These are phyloP conservation scores for Zaprionus africanus DNA, from an alignment of 1,140 invertebrate species.

Conservation along the genomic window DNA sequence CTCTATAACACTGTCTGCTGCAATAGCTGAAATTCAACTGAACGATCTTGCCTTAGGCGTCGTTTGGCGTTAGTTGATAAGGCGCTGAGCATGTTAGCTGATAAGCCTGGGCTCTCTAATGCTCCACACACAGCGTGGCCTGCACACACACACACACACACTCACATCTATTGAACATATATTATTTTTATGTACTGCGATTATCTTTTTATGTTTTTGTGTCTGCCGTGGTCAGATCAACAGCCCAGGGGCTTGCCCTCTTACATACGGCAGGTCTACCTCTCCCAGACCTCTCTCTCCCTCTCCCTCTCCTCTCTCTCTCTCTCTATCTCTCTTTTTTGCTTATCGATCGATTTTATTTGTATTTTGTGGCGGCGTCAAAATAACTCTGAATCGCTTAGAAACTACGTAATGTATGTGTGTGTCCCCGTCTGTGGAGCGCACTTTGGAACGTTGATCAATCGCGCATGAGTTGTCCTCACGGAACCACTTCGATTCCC, in stretches of 20 bases:
- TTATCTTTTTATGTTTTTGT: slow-evolving; percentile 16
- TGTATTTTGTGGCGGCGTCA: slow-evolving; percentile 54
- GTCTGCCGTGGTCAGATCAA: slow-evolving; percentile 17
- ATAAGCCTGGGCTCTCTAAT: slow-evolving; percentile 55
- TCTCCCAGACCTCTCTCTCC: not conserved
- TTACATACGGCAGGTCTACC: not conserved
- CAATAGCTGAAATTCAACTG: slow-evolving; percentile 52
- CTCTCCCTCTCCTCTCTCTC: not conserved
- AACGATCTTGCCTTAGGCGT: slow-evolving; percentile 13
- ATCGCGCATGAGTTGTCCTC: slow-evolving; percentile 41
- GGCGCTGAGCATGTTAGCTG: slow-evolving; percentile 17
- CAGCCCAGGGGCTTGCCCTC: slow-evolving; percentile 8
- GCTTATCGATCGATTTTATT: slow-evolving; percentile 71
- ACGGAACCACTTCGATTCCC: not conserved
- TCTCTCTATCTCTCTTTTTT: slow-evolving; percentile 3
- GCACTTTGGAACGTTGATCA: slow-evolving; percentile 58
- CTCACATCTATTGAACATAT: not conserved
- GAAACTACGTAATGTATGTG: slow-evolving; percentile 73
- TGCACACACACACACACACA: not conserved
- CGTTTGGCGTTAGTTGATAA: slow-evolving; percentile 49
- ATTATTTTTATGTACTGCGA: not conserved
- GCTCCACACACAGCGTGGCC: slow-evolving; percentile 7
- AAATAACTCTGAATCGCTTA: slow-evolving; percentile 69
- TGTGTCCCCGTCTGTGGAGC: slow-evolving; percentile 1
- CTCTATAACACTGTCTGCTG: slow-evolving; percentile 31